A percentile compares a stretch with the other conserved stretches of the same genome.
These are phyloP conservation scores for Brenthis ino DNA, from an alignment of 2,888 invertebrate genomes.

Conservation along the genomic window DNA sequence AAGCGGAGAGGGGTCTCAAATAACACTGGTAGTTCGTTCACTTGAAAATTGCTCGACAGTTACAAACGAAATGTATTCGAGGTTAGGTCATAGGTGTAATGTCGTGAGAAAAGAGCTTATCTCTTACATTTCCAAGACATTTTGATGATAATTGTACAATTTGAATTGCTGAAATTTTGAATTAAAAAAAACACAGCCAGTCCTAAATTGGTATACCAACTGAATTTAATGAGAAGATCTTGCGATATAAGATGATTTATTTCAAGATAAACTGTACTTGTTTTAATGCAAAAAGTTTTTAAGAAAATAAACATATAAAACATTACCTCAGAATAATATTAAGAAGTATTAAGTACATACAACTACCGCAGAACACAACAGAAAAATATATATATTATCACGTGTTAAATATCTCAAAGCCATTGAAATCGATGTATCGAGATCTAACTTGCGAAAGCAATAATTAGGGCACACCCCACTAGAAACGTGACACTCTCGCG, in stretches of 20 bases:
- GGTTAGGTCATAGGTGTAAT: constrained; percentile 67
- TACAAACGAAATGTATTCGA: constrained; percentile 64
- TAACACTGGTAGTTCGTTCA: constrained; percentile 48
- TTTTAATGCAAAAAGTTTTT: constrained; percentile 8
- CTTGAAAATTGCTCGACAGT: constrained; percentile 69
- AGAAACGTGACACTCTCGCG: constrained; percentile 64
- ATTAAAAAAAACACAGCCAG: constrained; percentile 20
- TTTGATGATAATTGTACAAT: constrained; percentile 36
- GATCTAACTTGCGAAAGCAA: constrained; percentile 56
- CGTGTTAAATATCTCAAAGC: constrained; percentile 12
- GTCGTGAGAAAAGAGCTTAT: constrained; percentile 63
- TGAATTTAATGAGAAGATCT: constrained; percentile 24
- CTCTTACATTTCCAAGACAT: constrained; percentile 27
- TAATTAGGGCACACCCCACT: constrained; percentile 75
- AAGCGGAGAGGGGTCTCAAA: constrained; percentile 44
- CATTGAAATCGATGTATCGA: constrained; percentile 13
- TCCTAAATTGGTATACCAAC: constrained; percentile 21
- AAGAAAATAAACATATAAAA: neutral
- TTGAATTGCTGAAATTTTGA: constrained; percentile 25
- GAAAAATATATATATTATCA: neutral
- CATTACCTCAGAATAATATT: neutral
- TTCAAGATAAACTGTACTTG: constrained; percentile 11
- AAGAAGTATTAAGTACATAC: neutral
- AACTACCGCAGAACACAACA: neutral
- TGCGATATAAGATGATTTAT: constrained; percentile 19